A percentile compares a stretch with the other conserved stretches of the same genome.
Conservation (phyloP, 2,113 vertebrate species). For the Colinus virginianus region DNA sequence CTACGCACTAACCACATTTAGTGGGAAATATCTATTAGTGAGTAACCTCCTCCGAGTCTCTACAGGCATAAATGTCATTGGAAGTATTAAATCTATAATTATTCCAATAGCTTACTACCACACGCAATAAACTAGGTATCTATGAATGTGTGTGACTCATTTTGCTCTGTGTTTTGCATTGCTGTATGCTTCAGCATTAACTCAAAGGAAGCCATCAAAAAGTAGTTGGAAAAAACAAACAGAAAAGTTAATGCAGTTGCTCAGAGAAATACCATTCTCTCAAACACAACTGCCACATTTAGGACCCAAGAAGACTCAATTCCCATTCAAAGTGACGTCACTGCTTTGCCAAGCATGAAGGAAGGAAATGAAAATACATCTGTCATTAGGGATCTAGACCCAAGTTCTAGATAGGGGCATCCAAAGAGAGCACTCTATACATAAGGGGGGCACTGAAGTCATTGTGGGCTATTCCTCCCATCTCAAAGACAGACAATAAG, state of each 20-base stretch:
- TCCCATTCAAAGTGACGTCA: neutral
- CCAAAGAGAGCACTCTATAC: neutral
- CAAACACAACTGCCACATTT: neutral
- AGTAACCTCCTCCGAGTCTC: constrained; percentile 6
- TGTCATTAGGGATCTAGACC: neutral
- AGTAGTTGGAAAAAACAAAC: neutral
- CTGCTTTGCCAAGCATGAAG: neutral
- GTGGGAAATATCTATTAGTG: neutral
- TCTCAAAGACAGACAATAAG: neutral
- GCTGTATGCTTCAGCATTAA: neutral
- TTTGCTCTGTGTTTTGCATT: neutral
- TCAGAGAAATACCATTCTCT: neutral
- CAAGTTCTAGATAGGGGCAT: neutral
- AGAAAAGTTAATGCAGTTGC: neutral
- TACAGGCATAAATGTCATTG: constrained; percentile 15
- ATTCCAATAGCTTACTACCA: constrained; percentile 15
- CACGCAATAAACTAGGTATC: neutral
- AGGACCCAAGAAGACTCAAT: neutral
- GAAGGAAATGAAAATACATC: neutral
- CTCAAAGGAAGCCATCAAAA: neutral
- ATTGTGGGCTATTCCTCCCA: neutral
- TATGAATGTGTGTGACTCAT: neutral
- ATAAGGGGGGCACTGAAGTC: neutral
- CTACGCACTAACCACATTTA: neutral
- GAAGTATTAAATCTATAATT: constrained; percentile 22